Base-by-base conservation (phyloP, 2,888 invertebrate species). In the Epinotia bilunana region DNA sequence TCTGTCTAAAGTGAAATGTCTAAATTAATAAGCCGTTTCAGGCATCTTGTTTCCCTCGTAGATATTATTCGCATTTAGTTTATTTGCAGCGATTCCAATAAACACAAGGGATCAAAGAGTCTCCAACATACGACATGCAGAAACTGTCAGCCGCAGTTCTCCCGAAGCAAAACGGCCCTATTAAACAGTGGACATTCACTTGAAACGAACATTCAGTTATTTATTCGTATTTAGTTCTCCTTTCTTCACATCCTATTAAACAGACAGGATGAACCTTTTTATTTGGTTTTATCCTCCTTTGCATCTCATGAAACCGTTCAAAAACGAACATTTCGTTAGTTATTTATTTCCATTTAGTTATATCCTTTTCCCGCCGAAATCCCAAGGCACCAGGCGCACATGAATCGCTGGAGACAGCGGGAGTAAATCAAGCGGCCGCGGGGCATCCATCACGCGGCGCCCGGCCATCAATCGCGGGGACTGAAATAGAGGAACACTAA, bases 401-500 rank as follows among this genome's bases (percentile, higher is more conserved):
- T 88, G 89, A 88, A 86, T 88, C 85, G 86, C 82, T 79, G 85
- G 87, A 87, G 90, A 85, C 86, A 85, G 83, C 79, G 77, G 79
- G 80, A 80, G 91, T 93, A 93, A 93, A 93, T 93, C 93, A 93
- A 85, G 87, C 79, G 81, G 79, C 87, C 86, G 80, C 84, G 82
- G 79, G 79, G 85, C 88, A 93, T 93, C 92, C 90, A 93, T 93
- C 93, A 93, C 86, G 90, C 81, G 81, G 81, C 85, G 87, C 81
- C 84, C 86, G 81, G 83, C 88, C 92, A 93, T 93, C 92, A 92
- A 93, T 93, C 89, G 83, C 79, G 79, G 72, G 73, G 84, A 88
- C 91, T 83, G 88, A 91, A 93, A 93, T 93, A 93, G 92, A 86
- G 83, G 81, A 78, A 80, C 80, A 79, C 79, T 83, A 71, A 84